Conservation (phyloP, 2,797 vertebrate species). For the Anguilla obscura region DNA sequence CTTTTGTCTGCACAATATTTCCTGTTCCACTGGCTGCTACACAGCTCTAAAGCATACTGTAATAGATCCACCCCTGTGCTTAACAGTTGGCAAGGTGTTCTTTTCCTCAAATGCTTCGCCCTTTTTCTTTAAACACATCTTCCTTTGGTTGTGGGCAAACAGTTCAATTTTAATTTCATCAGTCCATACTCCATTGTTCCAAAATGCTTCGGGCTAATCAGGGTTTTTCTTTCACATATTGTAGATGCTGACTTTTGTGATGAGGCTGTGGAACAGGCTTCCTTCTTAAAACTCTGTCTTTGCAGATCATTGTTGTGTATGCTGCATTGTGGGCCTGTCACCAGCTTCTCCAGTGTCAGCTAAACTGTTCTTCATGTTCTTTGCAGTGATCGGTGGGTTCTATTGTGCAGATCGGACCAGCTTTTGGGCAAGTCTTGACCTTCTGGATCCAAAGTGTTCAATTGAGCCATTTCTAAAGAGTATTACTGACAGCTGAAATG, state of each 20-base stretch:
- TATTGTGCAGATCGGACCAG: neutral
- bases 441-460: neutral
- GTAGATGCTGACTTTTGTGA: neutral
- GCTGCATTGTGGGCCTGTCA: neutral
- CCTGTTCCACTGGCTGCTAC: neutral
- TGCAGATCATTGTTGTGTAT: neutral
- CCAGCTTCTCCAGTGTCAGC: neutral
- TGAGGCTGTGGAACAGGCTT: neutral
- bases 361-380: neutral
- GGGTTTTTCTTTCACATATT: slow-evolving; percentile 7
- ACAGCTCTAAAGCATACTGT: neutral
- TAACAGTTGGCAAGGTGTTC: neutral
- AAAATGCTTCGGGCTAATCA: neutral
- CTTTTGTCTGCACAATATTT: neutral
- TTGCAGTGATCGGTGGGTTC: neutral
- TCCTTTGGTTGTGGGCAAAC: neutral
- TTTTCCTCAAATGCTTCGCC: neutral
- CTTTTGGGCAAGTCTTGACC: neutral
- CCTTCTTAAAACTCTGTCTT: neutral
- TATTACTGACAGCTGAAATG: neutral
- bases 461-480: neutral
- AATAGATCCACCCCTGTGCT: neutral
- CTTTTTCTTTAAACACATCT: neutral
- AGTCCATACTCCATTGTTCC: neutral
- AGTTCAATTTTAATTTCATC: neutral